Evolutionary conservation across 2,797 vertebrate genomes (phyloP), one percentile per base, ranked within the genome.

Genomic region (Danio albolineatus): DNA sequence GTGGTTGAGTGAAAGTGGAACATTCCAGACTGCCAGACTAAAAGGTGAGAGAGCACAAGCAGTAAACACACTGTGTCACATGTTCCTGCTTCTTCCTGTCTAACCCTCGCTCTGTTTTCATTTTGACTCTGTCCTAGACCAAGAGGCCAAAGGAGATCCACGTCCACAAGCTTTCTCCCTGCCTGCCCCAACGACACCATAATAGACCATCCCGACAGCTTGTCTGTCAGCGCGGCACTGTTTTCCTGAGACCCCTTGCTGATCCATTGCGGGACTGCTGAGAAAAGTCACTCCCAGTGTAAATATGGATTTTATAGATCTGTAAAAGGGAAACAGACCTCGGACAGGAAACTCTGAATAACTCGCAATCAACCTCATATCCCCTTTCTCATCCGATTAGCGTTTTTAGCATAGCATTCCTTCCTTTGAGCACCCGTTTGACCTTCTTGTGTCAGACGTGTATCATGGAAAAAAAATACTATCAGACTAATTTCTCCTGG

Each of bases 401-500:
- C 5, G 41, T 44, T 53, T 74, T 75, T 62, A 59, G 53, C 59
- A 65, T 38, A 28, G 60, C 71, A 82, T 80, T 81, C 80, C 74
- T 67, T 46, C 14, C 79, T 79, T 80, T 83, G 38, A 69, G 62
- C 67, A 78, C 46, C 69, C 65, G 8, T 74, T 78, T 82, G 75
- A 77, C 69, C 80, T 72, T 73, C 54, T 74, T 81, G 67, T 73
- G 78, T 82, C 76, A 80, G 77, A 80, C 44, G 8, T 44, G 66
- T 38, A 64, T 86, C 79, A 69, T 73, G 75, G 78, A 85, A 87
- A 84, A 83, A 79, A 87, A 62, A 85, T 88, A 83, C 79, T 85
- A 90, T 89, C 87, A 88, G 80, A 88, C 81, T 17, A 82, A 80
- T 82, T 82, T 76, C 46, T 78, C 17, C 48, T 38, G 39, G 21